These are phyloP conservation scores for Aspiorhynchus laticeps DNA, from an alignment of 2,113 vertebrate species.

Conservation along the genomic window DNA sequence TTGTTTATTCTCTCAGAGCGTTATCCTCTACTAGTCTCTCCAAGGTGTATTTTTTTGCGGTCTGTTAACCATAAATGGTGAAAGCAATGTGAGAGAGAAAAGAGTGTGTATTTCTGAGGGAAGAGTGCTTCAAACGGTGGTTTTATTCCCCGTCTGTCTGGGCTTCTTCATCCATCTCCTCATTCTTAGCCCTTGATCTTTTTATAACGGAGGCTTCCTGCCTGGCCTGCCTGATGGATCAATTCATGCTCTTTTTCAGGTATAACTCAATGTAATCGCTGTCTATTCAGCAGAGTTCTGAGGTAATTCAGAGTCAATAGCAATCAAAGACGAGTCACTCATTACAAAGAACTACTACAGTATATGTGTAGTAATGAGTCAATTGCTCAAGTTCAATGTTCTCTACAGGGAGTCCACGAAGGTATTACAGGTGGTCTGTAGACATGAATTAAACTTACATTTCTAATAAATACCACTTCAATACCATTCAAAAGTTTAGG, in stretches of 20 bases:
- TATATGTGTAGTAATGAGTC: not conserved
- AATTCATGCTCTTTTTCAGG: constrained; percentile 12
- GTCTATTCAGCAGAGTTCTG: not conserved
- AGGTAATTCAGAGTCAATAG: not conserved
- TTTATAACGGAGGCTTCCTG: constrained; percentile 45
- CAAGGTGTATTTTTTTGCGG: constrained; percentile 9
- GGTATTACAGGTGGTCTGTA: not conserved
- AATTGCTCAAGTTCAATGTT: not conserved
- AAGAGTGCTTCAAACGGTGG: constrained; percentile 39
- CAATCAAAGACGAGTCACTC: not conserved
- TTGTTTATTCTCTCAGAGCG: not conserved
- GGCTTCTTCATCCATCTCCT: constrained; percentile 8
- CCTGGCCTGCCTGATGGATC: constrained; percentile 27
- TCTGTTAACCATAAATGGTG: constrained; percentile 34
- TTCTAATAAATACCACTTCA: not conserved
- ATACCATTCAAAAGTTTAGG: not conserved
- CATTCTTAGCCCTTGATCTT: constrained; percentile 59
- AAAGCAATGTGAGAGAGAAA: not conserved
- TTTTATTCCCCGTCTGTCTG: constrained; percentile 28
- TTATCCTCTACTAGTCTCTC: not conserved
- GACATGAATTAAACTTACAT: not conserved
- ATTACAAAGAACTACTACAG: not conserved
- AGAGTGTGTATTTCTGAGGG: not conserved
- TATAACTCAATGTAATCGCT: not conserved
- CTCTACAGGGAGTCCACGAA: not conserved